These are phyloP conservation scores for Sericinus montela DNA, from an alignment of 2,888 invertebrate genomes.

Conservation along the genomic window DNA sequence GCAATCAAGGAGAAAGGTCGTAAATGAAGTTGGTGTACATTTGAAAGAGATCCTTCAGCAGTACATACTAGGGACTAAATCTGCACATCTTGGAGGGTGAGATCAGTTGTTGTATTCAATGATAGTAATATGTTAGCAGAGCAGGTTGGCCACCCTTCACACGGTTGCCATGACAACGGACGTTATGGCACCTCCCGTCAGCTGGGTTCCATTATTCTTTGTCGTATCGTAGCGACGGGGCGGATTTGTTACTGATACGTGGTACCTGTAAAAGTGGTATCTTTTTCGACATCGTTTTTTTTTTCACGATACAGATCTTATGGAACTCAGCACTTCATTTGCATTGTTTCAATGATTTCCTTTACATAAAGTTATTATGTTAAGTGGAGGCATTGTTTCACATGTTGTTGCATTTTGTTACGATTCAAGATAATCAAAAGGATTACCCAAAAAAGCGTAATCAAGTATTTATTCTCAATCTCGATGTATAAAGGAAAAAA, in stretches of 20 bases:
- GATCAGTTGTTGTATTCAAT: conserved; percentile 48
- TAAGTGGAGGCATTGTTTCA: conserved; percentile 8
- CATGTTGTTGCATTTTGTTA: conserved; percentile 9
- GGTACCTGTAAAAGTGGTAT: conserved; percentile 52
- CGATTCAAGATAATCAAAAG: conserved; percentile 23
- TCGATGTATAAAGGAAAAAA: conserved; percentile 17
- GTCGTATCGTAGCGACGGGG: conserved; percentile 58
- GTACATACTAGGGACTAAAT: conserved; percentile 57
- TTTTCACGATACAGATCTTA: conserved; percentile 36
- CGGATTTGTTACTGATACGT: conserved; percentile 46
- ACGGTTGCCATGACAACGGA: conserved; percentile 69
- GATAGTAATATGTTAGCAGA: conserved; percentile 57
- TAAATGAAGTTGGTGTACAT: conserved; percentile 49
- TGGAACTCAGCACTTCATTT: conserved; percentile 34
- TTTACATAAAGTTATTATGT: neutral
- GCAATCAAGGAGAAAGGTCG: conserved; percentile 37
- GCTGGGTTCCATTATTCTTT: conserved; percentile 73
- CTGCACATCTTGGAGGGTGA: conserved; percentile 42
- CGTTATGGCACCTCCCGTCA: conserved; percentile 76
- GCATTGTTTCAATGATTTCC: conserved; percentile 36
- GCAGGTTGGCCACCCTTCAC: conserved; percentile 76
- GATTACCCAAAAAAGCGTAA: conserved; percentile 21
- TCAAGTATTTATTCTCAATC: conserved; percentile 32
- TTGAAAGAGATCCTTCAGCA: conserved; percentile 54
- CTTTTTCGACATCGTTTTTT: conserved; percentile 31